A percentile compares a stretch with the other conserved stretches of the same genome.
These are phyloP conservation scores for Lysiphlebus fabarum DNA, from an alignment of 1,140 invertebrate genomes.

Conservation along the genomic window DNA sequence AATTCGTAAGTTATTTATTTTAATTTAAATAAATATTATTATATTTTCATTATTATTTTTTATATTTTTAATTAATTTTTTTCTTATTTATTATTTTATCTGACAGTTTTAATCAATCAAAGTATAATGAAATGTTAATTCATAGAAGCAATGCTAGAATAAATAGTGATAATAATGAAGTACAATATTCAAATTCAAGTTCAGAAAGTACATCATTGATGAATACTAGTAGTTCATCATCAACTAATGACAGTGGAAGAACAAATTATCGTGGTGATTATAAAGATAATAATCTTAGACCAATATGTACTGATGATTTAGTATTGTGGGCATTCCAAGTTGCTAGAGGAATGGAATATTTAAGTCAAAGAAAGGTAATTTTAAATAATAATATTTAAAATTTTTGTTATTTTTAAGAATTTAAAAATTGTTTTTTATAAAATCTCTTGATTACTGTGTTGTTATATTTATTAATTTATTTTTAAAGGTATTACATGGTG, in stretches of 20 bases:
- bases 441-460: not conserved
- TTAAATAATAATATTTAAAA: too few relatives aligned
- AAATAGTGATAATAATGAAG: slow-evolving; percentile 18
- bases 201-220: not conserved
- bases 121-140: too few relatives aligned
- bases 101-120: not conserved
- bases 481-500: slow-evolving; percentile 81
- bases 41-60: not conserved
- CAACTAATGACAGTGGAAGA: slow-evolving; percentile 64
- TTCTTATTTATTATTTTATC: not conserved
- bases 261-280: slow-evolving; percentile 72
- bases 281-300: slow-evolving; percentile 61
- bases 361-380: slow-evolving; percentile 77
- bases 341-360: slow-evolving; percentile 92
- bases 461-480: not conserved
- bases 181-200: too few relatives aligned
- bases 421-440: not conserved
- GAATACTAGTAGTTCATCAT: slow-evolving; percentile 33
- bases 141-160: slow-evolving; percentile 33
- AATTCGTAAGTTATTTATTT: not conserved
- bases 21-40: not conserved
- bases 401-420: slow-evolving; percentile 1
- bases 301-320: slow-evolving; percentile 76
- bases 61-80: not conserved
- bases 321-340: slow-evolving; percentile 92